These are phyloP conservation scores for Tympanuchus pallidicinctus DNA, from an alignment of 2,113 vertebrate genomes.

Conservation along the genomic window DNA sequence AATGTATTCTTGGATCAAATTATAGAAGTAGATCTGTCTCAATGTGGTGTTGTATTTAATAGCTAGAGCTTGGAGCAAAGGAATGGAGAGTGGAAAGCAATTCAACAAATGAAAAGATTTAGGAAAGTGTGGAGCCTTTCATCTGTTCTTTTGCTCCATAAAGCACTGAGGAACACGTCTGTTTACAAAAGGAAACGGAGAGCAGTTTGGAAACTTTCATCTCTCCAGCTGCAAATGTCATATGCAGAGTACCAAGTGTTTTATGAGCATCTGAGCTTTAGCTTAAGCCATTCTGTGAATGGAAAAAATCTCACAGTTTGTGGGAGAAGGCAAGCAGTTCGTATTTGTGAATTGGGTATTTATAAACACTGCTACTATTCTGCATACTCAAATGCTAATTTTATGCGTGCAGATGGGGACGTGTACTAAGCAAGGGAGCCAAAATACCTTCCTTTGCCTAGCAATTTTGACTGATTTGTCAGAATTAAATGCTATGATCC, in stretches of 20 bases:
- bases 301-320: background rate
- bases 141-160: background rate
- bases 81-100: background rate
- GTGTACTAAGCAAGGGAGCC: background rate
- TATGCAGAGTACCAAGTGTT: background rate
- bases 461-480: background rate
- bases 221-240: slow-evolving; percentile 36
- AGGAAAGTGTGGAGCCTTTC: background rate
- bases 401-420: background rate
- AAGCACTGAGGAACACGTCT: background rate
- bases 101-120: background rate
- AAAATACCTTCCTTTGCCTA: background rate
- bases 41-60: background rate
- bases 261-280: background rate
- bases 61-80: background rate
- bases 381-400: slow-evolving; percentile 6
- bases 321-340: background rate
- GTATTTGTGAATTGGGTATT: background rate
- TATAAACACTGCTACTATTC: background rate
- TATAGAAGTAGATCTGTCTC: background rate
- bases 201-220: background rate
- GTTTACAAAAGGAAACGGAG: background rate
- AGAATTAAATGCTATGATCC: background rate
- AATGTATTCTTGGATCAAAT: background rate
- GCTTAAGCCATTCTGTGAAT: background rate